phyloP scores from a whole-genome alignment of 2,113 vertebrate genomes.

The Pluvianellus socialis region DNA sequence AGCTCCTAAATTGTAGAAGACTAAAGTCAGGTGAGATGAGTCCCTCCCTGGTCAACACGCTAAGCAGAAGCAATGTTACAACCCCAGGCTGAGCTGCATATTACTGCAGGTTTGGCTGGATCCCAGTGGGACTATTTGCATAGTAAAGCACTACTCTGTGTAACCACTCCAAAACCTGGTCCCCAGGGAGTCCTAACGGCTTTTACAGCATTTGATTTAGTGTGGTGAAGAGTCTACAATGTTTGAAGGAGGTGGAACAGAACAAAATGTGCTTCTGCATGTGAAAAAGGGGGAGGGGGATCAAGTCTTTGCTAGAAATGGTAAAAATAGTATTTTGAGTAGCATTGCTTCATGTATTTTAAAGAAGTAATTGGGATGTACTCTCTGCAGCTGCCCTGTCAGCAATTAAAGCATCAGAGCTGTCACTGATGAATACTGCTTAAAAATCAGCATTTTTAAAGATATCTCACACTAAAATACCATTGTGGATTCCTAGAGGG shows the following conservation, averaged over 20 bases:
- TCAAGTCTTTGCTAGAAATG: background rate
- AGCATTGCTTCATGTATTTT: constrained; percentile 25
- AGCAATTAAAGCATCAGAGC: constrained; percentile 61
- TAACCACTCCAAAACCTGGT: background rate
- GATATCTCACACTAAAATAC: background rate
- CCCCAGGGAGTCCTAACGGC: background rate
- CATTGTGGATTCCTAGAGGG: background rate
- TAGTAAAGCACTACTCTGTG: background rate
- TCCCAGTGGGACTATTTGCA: background rate
- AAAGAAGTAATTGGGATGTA: constrained; percentile 31
- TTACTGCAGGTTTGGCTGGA: background rate
- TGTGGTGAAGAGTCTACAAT: background rate
- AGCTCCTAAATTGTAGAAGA: background rate
- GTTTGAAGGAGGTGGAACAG: background rate
- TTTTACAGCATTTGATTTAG: background rate
- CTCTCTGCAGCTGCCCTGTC: constrained; percentile 13
- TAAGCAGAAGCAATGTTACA: background rate
- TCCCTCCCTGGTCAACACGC: background rate
- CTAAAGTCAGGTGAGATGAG: background rate
- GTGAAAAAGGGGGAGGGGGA: background rate
- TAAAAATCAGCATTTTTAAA: constrained; percentile 44
- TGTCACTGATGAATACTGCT: constrained; percentile 29
- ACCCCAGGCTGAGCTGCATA: background rate
- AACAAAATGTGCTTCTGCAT: constrained; percentile 14
- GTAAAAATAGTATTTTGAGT: constrained; percentile 47